Evolutionary conservation across 53 echinoderm and acorn worm genomes (phyloP), one percentile per base, ranked within the genome.

Genomic region (Paracentrotus lividus): DNA sequence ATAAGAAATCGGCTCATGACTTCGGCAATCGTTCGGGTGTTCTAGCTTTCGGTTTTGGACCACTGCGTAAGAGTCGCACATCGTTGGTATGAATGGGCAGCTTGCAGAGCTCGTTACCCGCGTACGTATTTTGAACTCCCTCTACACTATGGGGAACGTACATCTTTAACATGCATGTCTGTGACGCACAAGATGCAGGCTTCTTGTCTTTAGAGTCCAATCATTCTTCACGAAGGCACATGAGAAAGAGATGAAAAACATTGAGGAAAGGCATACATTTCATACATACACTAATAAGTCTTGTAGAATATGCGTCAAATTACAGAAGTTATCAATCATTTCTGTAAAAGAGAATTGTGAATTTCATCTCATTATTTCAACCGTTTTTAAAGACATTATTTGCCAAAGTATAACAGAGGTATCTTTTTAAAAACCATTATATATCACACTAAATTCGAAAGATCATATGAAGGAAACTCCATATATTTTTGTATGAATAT

Each of bases 181-280:
- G 27, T 81, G 81, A 81, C 81, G 81, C 47, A 81, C 81, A 72
- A 36, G 36, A 38, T 40, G 36, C 20, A 38, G 72, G 20, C 72
- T 72, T 38, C 36, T 72, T 40, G 72, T 72, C 72, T 16, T 40
- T 72, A 72, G 18, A 72, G 72, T 72, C 40, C 67, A 5, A 67
- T 67, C 72, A 38, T 40, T 72, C 40, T 72, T 15, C 32, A 72
- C 36, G 40, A 18, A 72, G 72, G 72, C n/a, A 32, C 16, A 38
- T n/a, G 72, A 72, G 33, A 67, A 27, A 12, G 67, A 31, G 20
- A 10, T 0, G 18, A 6, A 72, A 72, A 72, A 36, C 40, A 38
- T 15, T 18, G 21, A 40, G 18, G 40, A 72, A 72, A 38, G 21
- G 13, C 3, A 18, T 61, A 27, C 38, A 9, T 38, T 40, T 18